Base-by-base conservation (phyloP, 2,888 invertebrate species). In the Tridacna gigas region DNA sequence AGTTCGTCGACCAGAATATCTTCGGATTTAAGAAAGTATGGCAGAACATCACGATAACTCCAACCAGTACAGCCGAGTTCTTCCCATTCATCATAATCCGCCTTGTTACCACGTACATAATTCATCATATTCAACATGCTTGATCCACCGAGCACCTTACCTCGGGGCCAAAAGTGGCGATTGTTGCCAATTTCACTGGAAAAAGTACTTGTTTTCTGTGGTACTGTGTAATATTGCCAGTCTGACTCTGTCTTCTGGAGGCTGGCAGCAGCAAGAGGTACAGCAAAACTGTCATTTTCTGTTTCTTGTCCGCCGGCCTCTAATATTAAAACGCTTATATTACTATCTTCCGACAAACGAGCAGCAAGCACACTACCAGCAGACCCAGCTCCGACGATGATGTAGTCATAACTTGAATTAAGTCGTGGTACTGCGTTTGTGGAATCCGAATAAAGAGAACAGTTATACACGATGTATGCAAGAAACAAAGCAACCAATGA, bases 101-200 rank as follows among this genome's bases (percentile, higher is more conserved):
- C 61, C 12, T 71, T 69, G 37, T 80, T 84, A 15, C 84, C 84
- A n/a, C 84, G 48, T 13, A 81, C 81, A 28, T 81, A 81, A n/a
- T 79, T 47, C 98, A 98, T 98, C 0, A 97, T 97, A 93, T 98
- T 98, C 0, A 98, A 95, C 0, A 98, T 97, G 61, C 97, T 97
- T 7, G 97, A 97, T 0, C 98, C 98, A 0, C 98, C 98, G 0
- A 98, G 96, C 0, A 98, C 98, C 95, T 98, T 98, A 73, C 98
- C 98, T 82, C 98, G 96, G 0, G 98, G 98, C 98, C 98, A 98
- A 91, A 97, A 97, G 93, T 97, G 97, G 66, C 97, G 96, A 91
- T 97, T 87, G 22, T 63, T 47, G 7, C 71, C 81, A 0, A 74
- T 26, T 13, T 48, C 47, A 5, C 73, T 77, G 18, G 74, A 74